Base-by-base conservation (phyloP, 2,113 vertebrate genomes). In the Synchiropus splendidus region DNA sequence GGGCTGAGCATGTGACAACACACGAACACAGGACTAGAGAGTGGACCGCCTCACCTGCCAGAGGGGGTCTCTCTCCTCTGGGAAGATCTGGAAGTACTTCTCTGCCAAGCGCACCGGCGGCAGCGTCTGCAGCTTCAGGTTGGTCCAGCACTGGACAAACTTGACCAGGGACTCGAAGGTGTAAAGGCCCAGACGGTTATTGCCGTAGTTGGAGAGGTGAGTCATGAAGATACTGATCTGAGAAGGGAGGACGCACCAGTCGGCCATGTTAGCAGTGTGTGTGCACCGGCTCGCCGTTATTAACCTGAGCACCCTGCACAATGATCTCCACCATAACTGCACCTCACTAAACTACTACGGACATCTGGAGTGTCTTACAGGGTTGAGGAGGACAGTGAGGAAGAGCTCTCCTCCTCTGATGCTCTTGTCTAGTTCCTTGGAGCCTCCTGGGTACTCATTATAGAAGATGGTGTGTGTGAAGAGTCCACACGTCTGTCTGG, bases 191-290 rank as follows among this genome's bases (percentile, higher is more conserved):
- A 98, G 86, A 32, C 95, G 92, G 60, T 98, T 94, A 0, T 98
- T 98, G 18, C 95, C 95, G 0, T 98, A 98, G 72, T 98, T 98
- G 62, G 94, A 98, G 72, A 98, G 79, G 55, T 98, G 95, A 2
- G 95, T 98, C 95, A 98, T 98, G 77, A 98, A 98, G 71, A 98
- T 96, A 72, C 94, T 98, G 61, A 98, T 96, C 94, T 98, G 77
- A 50, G 36, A 9, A 43, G 43, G 65, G 11, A 43, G 43, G 65
- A 38, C 0, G 0, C 45, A 42, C 16, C 43, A 45, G 47, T 48
- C 52, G 39, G 55, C 16, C 18, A 1, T 39, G 35, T 59, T 52
- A 48, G 16, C 16, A 61, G 42, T 49, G 2, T 6, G 42, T 41
- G 53, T 27, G 27, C 18, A 14, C 37, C 18, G 32, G 18, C 39